Base-by-base conservation (phyloP, 1,140 invertebrate species). In the Calosoma granatense region DNA sequence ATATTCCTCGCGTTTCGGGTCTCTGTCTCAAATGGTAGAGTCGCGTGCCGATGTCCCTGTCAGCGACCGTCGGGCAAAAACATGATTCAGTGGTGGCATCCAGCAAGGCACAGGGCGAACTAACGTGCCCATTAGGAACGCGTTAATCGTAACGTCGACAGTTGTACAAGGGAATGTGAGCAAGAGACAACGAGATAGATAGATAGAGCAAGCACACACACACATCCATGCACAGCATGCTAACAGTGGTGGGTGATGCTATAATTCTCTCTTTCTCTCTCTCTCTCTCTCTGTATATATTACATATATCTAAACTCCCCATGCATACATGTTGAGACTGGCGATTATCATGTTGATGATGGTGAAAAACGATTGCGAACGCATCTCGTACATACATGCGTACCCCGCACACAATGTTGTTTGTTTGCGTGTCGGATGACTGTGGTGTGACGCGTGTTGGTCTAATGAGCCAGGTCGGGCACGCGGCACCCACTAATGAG, bases 401-500 rank as follows among this genome's bases (percentile, higher is more conserved):
- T 36, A n/a, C n/a, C 26, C 6, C 26, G 26, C 26, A n/a, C 6
- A 9, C n/a, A 36, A 36, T 36, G 26, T n/a, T 9, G 26, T 6
- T 9, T 36, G n/a, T 36, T 36, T 36, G 26, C n/a, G n/a, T 36
- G 26, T 36, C 26, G n/a, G n/a, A n/a, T n/a, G n/a, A n/a, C n/a
- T n/a, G n/a, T n/a, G 26, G 26, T n/a, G 26, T n/a, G 26, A 36
- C 26, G 26, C 26, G n/a, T n/a, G 26, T 6, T 36, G 26, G 26
- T 36, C 26, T 36, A 36, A 36, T 36, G 26, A 36, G 26, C 6
- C 6, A 36, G n/a, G n/a, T 36, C 6, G 26, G 6, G 26, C 26
- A 36, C 26, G 26, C 26, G 26, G 26, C 26, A 9, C 41, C 3
- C 41, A 19, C 56, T 61, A 61, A 61, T 56, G 60, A 59, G 56